Base-by-base conservation (phyloP, 2,888 invertebrate species). In the Nesidiocoris tenuis region DNA sequence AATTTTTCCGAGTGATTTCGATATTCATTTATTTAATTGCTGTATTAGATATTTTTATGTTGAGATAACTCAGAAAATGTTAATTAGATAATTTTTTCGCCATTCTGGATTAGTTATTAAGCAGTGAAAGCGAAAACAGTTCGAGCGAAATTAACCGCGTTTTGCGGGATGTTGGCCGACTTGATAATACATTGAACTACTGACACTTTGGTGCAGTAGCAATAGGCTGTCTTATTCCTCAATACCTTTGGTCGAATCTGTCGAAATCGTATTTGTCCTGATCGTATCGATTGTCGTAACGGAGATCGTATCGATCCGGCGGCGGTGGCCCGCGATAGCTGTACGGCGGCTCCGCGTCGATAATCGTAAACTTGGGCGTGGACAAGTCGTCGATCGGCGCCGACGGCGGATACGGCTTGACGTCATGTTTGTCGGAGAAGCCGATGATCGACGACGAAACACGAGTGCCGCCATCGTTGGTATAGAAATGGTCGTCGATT, bases 321-420 rank as follows among this genome's bases (percentile, higher is more conserved):
- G 55, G 68, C 1, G 77, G 76, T 17, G 19, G 71, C 1, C 24
- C 59, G 17, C 39, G n/a, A 61, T 76, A 70, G 18, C 55, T 66
- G 68, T 79, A 79, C n/a, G 79, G 79, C 7, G 79, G 80, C 18
- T 79, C 78, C 16, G 78, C 79, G 54, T 80, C 80, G 19, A 80
- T 77, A 54, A 80, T 80, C 1, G 79, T 79, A 67, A 79, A 79
- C 57, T 76, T 79, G 9, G 79, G 78, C n/a, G 68, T 17, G 9
- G 75, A 57, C 21, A 71, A 54, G 18, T 74, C 61, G 71, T 74
- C 66, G 18, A 54, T 54, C 61, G 61, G 59, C 1, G n/a, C 12
- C 3, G 18, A 24, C 57, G 19, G 0, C 57, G 19, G 0, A 39
- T 55, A 9, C 16, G 63, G 71, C 17, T 2, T 24, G 17, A 22